Evolutionary conservation across 2,888 invertebrate species (phyloP).

Genomic region (Resseliella maxima): DNA sequence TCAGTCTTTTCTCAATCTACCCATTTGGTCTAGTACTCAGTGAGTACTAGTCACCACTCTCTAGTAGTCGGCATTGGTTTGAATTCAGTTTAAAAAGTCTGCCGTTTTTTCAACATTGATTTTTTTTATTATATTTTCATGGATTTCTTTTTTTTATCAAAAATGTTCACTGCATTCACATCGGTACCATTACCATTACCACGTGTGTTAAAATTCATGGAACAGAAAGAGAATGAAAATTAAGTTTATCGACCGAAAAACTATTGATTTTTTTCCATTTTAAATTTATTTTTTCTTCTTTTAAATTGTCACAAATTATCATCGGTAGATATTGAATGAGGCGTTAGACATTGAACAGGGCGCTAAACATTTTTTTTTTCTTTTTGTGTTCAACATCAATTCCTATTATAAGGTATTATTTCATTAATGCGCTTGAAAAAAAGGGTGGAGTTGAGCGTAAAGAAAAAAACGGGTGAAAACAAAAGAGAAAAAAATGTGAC

Average conservation of each 20-base stretch:
- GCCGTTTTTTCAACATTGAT: neutral
- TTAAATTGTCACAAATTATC: neutral
- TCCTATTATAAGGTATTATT: slow-evolving; percentile 49
- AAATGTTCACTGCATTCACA: no score
- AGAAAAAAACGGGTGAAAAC: neutral
- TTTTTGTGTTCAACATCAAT: slow-evolving; percentile 7
- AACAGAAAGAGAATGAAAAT: slow-evolving; percentile 32
- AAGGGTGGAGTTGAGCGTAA: slow-evolving; percentile 39
- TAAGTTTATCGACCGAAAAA: slow-evolving; percentile 54
- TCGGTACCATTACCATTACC: no score
- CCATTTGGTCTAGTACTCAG: no score
- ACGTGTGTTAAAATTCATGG: neutral
- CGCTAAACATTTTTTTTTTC: slow-evolving; percentile 33
- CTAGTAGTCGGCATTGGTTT: no score
- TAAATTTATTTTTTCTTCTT: neutral
- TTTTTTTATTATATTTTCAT: neutral
- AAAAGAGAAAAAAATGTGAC: neutral
- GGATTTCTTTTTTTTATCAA: neutral
- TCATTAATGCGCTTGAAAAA: slow-evolving; percentile 14
- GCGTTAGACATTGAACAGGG: slow-evolving; percentile 6
- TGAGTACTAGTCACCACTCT: neutral
- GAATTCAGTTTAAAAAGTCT: no score
- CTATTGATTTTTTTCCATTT: slow-evolving; percentile 28
- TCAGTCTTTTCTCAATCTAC: no score
- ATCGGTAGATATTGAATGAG: slow-evolving; percentile 28